Percentiles rank a stretch among this genome's conserved stretches.
These are phyloP conservation scores for Agrilus mali DNA, from an alignment of 2,888 invertebrate species.

Conservation along the genomic window DNA sequence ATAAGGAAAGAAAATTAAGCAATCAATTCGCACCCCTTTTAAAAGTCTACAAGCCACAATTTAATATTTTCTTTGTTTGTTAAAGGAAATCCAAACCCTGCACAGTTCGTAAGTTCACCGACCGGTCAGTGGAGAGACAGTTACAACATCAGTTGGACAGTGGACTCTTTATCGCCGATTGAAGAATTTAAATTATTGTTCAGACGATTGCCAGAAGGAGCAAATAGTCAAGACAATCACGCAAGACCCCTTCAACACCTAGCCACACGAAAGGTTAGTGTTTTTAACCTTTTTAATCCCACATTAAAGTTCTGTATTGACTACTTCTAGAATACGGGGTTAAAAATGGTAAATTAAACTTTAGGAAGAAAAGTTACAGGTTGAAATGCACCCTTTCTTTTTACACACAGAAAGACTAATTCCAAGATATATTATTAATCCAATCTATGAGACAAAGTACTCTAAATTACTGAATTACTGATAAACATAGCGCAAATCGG, in stretches of 20 bases:
- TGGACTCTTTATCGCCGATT: conserved; percentile 52
- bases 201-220: conserved; percentile 43
- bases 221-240: conserved; percentile 30
- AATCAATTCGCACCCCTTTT: no score
- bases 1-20: no score
- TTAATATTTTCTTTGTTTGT: conserved; percentile 7
- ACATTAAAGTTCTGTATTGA: no score
- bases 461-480: no score
- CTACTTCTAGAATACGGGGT: no score
- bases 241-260: conserved; percentile 35
- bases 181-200: conserved; percentile 54
- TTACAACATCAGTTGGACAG: conserved; percentile 57
- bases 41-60: neutral
- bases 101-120: conserved; percentile 49
- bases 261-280: conserved; percentile 30
- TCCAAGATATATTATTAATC: no score
- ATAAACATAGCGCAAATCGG: no score
- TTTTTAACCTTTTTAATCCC: neutral
- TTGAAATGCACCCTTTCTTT: no score
- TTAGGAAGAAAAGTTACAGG: no score
- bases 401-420: no score
- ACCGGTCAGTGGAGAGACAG: conserved; percentile 45
- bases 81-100: conserved; percentile 50
- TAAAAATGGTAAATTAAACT: no score
- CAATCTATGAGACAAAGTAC: no score